Evolutionary conservation across 2,113 vertebrate genomes (phyloP), one percentile per base, ranked within the genome.

Genomic region (Elephantulus edwardii): DNA sequence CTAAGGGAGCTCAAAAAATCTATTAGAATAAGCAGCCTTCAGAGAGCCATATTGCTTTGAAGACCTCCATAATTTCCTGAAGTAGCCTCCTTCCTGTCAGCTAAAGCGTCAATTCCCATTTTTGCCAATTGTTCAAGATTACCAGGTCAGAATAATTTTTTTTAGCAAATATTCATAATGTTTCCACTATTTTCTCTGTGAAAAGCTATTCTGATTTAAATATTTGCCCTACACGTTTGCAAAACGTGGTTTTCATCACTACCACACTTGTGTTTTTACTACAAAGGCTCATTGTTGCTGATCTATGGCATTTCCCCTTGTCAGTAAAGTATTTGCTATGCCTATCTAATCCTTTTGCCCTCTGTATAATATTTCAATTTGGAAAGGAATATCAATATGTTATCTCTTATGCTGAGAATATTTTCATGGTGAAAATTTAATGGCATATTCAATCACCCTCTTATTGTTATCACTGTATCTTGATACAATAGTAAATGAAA

Each of bases 291-390:
- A 40, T 22, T 62, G 10, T 42, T 66, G 79, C 58, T 95, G 83
- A 92, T 52, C 82, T 64, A 48, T 64, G 30, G 26, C 56, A 78
- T 90, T 93, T 90, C 92, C n/a, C 94, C 90, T 92, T 86, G 33
- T 33, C 95, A 71, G 86, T 85, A 95, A 58, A 91, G 85, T 83
- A 75, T 42, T 72, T 62, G 24, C 79, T 94, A 72, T 44, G 74
- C 71, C 64, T 58, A 40, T 62, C 50, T 88, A 95, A 86, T 93
- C 77, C 83, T 95, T 85, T 94, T 91, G 64, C 91, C 93, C 91
- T 97, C 88, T 95, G 75, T 88, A 87, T 96, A 90, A 93, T 87
- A 94, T 95, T 96, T 96, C 90, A 93, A 92, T 93, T 96, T 94
- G 94, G 56, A 82, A 91, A 91, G 38, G 74, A 89, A 87, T 77